These are phyloP conservation scores for Odocoileus virginianus DNA, from an alignment of 2,113 vertebrate genomes.

Conservation along the genomic window DNA sequence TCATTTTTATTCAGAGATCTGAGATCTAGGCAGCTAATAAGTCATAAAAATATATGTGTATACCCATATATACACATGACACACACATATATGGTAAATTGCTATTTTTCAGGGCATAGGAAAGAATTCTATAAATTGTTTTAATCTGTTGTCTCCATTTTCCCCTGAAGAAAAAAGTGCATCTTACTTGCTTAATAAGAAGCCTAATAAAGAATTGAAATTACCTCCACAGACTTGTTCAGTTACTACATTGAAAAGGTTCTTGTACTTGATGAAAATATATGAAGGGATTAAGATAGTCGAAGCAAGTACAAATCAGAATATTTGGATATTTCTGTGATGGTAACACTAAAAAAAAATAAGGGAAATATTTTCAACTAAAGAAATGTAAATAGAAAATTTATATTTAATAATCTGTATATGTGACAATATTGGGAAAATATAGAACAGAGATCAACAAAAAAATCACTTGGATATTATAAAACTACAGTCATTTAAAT, in stretches of 20 bases:
- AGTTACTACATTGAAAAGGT: background rate
- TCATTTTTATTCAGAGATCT: conserved; percentile 63
- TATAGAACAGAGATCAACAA: background rate
- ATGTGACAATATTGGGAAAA: background rate
- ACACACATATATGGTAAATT: conserved; percentile 68
- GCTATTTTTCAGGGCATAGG: conserved; percentile 73
- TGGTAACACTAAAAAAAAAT: background rate
- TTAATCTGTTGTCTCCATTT: conserved; percentile 69
- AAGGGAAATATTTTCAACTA: background rate
- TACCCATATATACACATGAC: conserved; percentile 68
- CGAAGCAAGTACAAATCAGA: background rate
- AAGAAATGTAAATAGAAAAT: background rate
- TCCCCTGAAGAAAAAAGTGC: background rate
- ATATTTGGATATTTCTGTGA: background rate
- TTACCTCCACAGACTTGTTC: background rate
- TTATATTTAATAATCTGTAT: background rate
- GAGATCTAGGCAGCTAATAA: conserved; percentile 56
- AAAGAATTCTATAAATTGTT: conserved; percentile 76
- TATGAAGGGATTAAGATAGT: background rate
- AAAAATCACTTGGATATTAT: background rate
- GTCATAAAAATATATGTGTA: conserved; percentile 34
- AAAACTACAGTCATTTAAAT: background rate
- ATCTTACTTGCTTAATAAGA: background rate
- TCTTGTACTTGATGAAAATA: background rate
- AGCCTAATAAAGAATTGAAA: background rate